Percentiles rank a stretch among this genome's conserved stretches.
Conservation (phyloP, 2,888 invertebrate genomes). For the Mythimna pallens region DNA sequence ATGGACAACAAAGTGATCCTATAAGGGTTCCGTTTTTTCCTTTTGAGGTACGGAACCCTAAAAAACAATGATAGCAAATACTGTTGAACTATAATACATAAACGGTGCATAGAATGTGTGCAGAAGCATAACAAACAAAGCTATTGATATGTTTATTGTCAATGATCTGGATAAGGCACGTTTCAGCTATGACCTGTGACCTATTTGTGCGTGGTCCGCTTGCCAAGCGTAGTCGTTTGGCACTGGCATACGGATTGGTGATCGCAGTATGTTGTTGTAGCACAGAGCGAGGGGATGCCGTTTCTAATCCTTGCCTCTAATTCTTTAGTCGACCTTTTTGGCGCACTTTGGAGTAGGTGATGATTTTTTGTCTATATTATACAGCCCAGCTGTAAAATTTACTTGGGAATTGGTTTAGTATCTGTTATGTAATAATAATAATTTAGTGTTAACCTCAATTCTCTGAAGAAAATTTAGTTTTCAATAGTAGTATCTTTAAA, state of each 20-base stretch:
- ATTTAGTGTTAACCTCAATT: slow-evolving; percentile 1
- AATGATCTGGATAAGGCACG: slow-evolving; percentile 52
- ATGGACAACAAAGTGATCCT: no score
- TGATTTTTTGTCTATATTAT: not conserved
- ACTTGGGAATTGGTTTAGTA: not conserved
- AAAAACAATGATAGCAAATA: slow-evolving; percentile 18
- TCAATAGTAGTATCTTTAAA: slow-evolving; percentile 13
- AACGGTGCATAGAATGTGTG: not conserved
- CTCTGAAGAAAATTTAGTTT: slow-evolving; percentile 13
- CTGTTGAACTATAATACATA: not conserved
- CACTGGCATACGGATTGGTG: slow-evolving; percentile 36
- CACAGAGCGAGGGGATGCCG: not conserved
- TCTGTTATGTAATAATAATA: not conserved
- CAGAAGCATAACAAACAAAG: slow-evolving; percentile 29
- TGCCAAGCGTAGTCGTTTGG: slow-evolving; percentile 44
- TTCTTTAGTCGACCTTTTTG: not conserved
- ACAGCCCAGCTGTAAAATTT: not conserved
- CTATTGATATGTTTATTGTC: slow-evolving; percentile 52
- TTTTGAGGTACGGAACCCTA: no score
- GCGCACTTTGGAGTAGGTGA: not conserved
- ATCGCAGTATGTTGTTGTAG: slow-evolving; percentile 13
- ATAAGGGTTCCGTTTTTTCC: no score
- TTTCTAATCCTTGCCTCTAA: slow-evolving; percentile 13
- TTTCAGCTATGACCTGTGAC: slow-evolving; percentile 41
- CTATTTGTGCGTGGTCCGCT: slow-evolving; percentile 47